These are phyloP conservation scores for Dicyrtomina minuta DNA, from an alignment of 2,888 invertebrate species.

Conservation along the genomic window DNA sequence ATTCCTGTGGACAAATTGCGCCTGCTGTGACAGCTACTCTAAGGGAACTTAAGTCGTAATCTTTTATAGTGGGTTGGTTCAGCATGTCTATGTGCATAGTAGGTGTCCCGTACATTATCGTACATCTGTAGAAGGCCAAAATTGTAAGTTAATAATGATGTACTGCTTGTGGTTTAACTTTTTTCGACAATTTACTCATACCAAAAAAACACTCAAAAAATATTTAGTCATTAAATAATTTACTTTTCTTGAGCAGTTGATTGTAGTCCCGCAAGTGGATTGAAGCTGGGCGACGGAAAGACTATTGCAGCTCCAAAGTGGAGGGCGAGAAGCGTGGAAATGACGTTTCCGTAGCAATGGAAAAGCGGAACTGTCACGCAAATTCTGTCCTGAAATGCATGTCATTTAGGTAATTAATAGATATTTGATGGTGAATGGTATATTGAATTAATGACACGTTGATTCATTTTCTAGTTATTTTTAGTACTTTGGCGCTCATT, in stretches of 20 bases:
- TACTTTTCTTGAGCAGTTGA: conserved; percentile 69
- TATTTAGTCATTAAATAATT: no score
- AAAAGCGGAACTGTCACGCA: conserved; percentile 69
- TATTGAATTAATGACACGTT: no score
- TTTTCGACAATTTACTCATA: no score
- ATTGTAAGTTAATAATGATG: no score
- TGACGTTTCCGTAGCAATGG: conserved; percentile 73
- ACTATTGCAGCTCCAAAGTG: conserved; percentile 66
- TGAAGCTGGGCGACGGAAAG: conserved; percentile 64
- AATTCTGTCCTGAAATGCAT: conserved; percentile 41
- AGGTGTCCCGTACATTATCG: conserved; percentile 73
- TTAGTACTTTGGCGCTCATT: conserved; percentile 38
- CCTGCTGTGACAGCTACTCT: conserved; percentile 70
- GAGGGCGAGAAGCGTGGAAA: conserved; percentile 64
- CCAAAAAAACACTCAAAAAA: no score
- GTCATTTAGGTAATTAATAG: neutral
- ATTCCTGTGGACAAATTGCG: conserved; percentile 66
- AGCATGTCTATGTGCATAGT: conserved; percentile 77
- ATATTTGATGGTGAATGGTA: no score
- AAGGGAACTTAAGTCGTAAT: conserved; percentile 57
- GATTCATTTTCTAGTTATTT: no score
- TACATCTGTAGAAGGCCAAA: conserved; percentile 71
- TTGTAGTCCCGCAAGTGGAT: conserved; percentile 58
- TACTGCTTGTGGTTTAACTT: no score
- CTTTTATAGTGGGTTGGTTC: conserved; percentile 58